phyloP scores from a whole-genome alignment of 2,797 vertebrate genomes.

The Aythya fuligula region DNA sequence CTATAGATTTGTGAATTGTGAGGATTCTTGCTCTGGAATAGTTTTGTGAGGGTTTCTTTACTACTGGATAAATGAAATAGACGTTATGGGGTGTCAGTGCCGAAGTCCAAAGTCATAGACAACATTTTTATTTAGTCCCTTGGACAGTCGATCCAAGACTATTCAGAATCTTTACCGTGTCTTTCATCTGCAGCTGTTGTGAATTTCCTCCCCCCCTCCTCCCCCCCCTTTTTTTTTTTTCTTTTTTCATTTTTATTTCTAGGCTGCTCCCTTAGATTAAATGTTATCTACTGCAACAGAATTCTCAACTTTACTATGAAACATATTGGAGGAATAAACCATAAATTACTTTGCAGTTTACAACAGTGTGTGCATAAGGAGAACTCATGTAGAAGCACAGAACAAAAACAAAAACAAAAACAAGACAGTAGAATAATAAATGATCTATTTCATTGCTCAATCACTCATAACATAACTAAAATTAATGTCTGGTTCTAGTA shows the following conservation, averaged over 20 bases:
- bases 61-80: not conserved
- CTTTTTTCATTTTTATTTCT: not conserved
- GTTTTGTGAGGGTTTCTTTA: not conserved
- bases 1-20: not conserved
- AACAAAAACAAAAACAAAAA: not conserved
- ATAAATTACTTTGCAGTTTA: not conserved
- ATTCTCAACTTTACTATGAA: conserved; percentile 42
- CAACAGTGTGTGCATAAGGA: not conserved
- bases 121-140: not conserved
- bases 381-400: not conserved
- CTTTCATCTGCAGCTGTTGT: not conserved
- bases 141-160: not conserved
- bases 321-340: conserved; percentile 33
- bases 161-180: not conserved
- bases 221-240: not conserved
- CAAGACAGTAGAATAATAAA: conserved; percentile 37
- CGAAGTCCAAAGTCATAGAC: not conserved
- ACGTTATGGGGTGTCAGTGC: not conserved
- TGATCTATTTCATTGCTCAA: not conserved
- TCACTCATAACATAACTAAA: conserved; percentile 4
- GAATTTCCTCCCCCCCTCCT: not conserved
- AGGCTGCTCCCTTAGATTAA: not conserved
- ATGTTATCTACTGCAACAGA: conserved; percentile 19
- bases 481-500: not conserved
- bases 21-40: not conserved